These are phyloP conservation scores for Agelas oroides DNA, from an alignment of 37 sponge, comb jelly and placozoan genomes.

Conservation along the genomic window DNA sequence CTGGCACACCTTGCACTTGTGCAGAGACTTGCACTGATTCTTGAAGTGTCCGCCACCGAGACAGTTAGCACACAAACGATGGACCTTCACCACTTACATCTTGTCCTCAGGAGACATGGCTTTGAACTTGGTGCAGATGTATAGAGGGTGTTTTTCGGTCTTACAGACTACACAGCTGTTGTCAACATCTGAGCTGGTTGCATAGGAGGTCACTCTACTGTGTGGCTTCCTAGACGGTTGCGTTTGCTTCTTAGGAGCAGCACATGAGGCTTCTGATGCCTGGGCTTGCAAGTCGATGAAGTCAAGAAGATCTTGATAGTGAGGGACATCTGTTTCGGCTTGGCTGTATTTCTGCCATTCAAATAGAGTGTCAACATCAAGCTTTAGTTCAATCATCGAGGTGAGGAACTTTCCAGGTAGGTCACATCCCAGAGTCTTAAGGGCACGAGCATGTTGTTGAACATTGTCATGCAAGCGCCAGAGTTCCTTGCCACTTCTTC, in stretches of 20 bases:
- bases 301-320: constrained; percentile 38
- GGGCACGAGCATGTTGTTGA: constrained; percentile 59
- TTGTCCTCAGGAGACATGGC: constrained; percentile 33
- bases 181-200: not conserved
- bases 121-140: constrained; percentile 48
- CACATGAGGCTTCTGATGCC: constrained; percentile 32
- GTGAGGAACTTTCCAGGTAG: constrained; percentile 43
- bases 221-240: constrained; percentile 3
- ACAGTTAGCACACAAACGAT: constrained; percentile 36
- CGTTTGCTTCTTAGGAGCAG: constrained; percentile 18
- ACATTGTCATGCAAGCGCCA: constrained; percentile 38
- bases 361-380: constrained; percentile 40
- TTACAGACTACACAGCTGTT: constrained; percentile 39
- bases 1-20: constrained; percentile 55
- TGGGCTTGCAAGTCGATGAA: constrained; percentile 60
- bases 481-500: constrained; percentile 50
- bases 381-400: constrained; percentile 43
- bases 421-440: constrained; percentile 48
- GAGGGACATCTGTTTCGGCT: constrained; percentile 27
- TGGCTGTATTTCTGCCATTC: constrained; percentile 66
- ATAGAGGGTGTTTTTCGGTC: constrained; percentile 53
- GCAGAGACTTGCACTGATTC: constrained; percentile 47
- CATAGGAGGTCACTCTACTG: constrained; percentile 17
- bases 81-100: constrained; percentile 32
- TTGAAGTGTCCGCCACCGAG: constrained; percentile 40